Evolutionary conservation across 2,888 invertebrate species (phyloP), one percentile per base, ranked within the genome.

Genomic region (Platynereis dumerilii): DNA sequence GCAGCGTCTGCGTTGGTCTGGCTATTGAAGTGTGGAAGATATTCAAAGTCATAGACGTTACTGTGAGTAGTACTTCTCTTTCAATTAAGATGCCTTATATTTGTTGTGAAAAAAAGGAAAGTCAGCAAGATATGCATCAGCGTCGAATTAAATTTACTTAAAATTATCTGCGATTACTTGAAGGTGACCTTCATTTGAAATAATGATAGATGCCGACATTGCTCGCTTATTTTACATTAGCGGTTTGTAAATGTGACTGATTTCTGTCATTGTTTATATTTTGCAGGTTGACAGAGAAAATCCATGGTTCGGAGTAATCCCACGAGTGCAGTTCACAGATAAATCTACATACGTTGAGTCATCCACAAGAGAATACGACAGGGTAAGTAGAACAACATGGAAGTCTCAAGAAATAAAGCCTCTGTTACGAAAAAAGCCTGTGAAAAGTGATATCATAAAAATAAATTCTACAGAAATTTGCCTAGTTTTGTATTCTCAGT

Each of bases 11-110:
- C 77, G 89, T 98, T 67, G 96, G 99, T 1, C 87, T 99, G 28
- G 88, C 92, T 65, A 99, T 99, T 79, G 99, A 99, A 86, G 87
- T 97, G 70, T 99, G 99, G 99, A 99, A 99, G 85, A 97, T 99
- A 64, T 93, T 96, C 81, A 99, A 99, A 87, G 88, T 89, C 66
- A 75, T 87, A 53, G 84, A 87, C 76, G 78, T 88, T 62, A 78
- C 83, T 79, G 84, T 84, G 68, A 67, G 71, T 58, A 34, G n/a
- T n/a, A n/a, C n/a, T n/a, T n/a, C n/a, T n/a, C n/a, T n/a, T n/a
- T n/a, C n/a, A n/a, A n/a, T n/a, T n/a, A n/a, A n/a, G n/a, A n/a
- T n/a, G n/a, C n/a, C n/a, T n/a, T n/a, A n/a, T 53, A n/a, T 2
- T 53, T 53, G 22, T 53, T 26, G 53, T 26, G 24, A 12, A 27